These are phyloP conservation scores for Periophthalmus magnuspinnatus DNA, from an alignment of 2,797 vertebrate genomes.

Conservation along the genomic window DNA sequence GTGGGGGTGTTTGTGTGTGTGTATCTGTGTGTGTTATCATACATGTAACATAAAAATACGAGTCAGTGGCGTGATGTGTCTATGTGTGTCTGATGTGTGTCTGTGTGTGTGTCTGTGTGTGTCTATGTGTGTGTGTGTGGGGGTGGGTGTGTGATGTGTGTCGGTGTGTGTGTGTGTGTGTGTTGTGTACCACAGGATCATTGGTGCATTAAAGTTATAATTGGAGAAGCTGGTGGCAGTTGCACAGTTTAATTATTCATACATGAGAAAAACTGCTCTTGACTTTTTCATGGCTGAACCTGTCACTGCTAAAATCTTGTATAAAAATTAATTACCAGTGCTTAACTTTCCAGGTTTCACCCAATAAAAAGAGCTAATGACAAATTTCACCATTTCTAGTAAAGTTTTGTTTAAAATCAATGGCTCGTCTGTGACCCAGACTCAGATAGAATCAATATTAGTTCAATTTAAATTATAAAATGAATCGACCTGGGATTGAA, in stretches of 20 bases:
- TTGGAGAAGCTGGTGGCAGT: background rate
- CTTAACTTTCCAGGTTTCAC: no score
- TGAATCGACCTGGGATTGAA: background rate
- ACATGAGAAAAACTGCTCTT: conserved; percentile 44
- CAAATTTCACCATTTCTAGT: background rate
- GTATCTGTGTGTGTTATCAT: no score
- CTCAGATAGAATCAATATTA: background rate
- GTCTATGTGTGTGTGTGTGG: no score
- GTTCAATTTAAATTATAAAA: background rate
- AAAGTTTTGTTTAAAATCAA: background rate
- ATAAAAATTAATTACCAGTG: conserved; percentile 26
- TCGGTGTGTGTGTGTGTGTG: no score
- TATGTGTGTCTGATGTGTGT: no score
- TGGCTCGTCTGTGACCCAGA: background rate
- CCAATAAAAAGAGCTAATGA: conserved; percentile 27
- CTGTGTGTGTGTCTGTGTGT: no score
- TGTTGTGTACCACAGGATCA: no score
- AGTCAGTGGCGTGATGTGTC: conserved; percentile 11
- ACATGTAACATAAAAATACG: no score
- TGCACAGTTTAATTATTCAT: conserved; percentile 49
- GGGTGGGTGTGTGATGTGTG: no score
- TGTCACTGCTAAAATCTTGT: conserved; percentile 43
- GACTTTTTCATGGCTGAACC: conserved; percentile 53
- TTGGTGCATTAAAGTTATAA: conserved; percentile 1
- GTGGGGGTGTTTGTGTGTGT: no score